phyloP scores from a whole-genome alignment of 2,797 vertebrate species.

The Molossus alvarezi region DNA sequence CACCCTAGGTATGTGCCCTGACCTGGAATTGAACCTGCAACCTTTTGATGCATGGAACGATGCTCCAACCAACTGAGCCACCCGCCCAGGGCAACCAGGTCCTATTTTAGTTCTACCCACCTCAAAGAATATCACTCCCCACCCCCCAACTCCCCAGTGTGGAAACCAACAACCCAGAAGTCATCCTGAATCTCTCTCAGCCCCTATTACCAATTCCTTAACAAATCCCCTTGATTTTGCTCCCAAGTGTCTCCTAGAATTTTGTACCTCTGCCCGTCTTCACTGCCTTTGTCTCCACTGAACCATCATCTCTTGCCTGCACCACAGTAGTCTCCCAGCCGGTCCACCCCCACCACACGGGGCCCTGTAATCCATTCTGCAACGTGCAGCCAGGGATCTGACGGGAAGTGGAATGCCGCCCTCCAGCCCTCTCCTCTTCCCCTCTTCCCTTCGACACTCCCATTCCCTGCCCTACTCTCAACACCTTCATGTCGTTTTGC shows the following conservation, averaged over 20 bases:
- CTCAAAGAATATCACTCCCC: not conserved
- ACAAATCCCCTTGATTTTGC: not conserved
- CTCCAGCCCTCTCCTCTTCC: not conserved
- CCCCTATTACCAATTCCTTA: not conserved
- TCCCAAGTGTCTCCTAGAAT: not conserved
- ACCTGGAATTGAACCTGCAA: too few species aligned
- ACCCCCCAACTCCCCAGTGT: not conserved
- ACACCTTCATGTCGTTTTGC: not conserved
- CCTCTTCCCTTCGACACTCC: not conserved
- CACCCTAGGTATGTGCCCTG: too few species aligned
- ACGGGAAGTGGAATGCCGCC: not conserved
- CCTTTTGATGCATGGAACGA: too few species aligned
- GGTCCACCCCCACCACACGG: not conserved
- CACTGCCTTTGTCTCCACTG: not conserved
- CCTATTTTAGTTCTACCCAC: not conserved
- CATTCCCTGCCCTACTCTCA: not conserved
- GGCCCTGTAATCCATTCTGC: not conserved
- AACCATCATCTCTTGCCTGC: not conserved
- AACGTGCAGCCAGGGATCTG: not conserved
- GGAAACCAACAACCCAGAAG: too few species aligned
- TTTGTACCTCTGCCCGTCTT: not conserved
- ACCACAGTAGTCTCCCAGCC: fast-evolving
- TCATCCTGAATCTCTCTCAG: not conserved
- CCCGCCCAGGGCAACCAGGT: too few species aligned
- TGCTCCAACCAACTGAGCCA: too few species aligned